Conservation (phyloP, 35 echinoderm and acorn worm genomes). For the Heliocidaris tuberculata region DNA sequence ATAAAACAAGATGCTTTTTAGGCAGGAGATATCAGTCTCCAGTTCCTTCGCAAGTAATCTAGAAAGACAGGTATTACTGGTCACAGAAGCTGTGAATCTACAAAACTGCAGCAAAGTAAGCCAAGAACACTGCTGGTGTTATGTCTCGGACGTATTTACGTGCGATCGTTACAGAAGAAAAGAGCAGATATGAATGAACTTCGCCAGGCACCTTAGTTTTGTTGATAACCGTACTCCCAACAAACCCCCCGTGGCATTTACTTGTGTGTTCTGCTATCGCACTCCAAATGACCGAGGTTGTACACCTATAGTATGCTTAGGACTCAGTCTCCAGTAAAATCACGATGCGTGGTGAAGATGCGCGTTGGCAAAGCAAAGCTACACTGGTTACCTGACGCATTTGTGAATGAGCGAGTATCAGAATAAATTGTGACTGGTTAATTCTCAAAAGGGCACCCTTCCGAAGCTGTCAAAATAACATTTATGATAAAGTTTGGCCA, state of each 20-base stretch:
- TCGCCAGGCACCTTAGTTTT: background rate
- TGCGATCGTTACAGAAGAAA: background rate
- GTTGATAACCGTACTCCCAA: background rate
- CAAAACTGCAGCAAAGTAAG: background rate
- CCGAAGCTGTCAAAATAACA: background rate
- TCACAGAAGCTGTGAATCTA: background rate
- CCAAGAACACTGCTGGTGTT: background rate
- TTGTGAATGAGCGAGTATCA: background rate
- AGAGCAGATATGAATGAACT: constrained; percentile 11
- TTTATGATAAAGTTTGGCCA: background rate
- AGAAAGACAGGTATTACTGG: background rate
- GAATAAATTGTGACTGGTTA: background rate
- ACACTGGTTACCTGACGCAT: background rate
- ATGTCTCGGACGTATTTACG: background rate
- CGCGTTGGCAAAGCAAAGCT: background rate
- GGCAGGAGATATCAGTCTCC: background rate
- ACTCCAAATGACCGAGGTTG: background rate
- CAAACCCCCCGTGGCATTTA: background rate
- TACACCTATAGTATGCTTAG: background rate
- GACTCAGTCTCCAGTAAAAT: background rate
- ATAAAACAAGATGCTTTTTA: background rate
- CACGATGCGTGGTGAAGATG: background rate
- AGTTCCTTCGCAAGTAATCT: background rate
- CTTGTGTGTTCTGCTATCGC: background rate
- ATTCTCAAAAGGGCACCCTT: background rate